Base-by-base conservation (phyloP, 2,888 invertebrate genomes). In the Eupithecia vulgata region DNA sequence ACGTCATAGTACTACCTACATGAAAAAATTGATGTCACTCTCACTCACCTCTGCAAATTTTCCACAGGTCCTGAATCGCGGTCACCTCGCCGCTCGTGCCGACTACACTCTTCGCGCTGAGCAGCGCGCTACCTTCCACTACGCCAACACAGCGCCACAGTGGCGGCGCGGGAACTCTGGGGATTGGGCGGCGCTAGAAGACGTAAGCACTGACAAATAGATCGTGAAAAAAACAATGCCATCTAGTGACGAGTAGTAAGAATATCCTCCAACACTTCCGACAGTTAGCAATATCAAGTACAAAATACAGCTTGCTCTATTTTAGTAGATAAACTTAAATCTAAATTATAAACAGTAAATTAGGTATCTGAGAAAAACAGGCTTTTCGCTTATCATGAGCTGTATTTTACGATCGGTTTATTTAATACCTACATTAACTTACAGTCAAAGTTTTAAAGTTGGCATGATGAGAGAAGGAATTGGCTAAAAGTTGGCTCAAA, bases 151-250 rank as follows among this genome's bases (percentile, higher is more conserved):
- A 0, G 91, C 88, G 1, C 94, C 94, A 15, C 94, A 94, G 71
- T 94, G 93, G 92, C 80, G 79, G 75, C 79, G 85, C 0, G 90
- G 90, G 7, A 94, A 94, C 76, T 85, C 88, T 0, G 94, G 94
- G 0, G 93, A 93, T 72, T 94, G 94, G 94, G 92, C 89, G 0
- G 91, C 92, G 0, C 73, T 94, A 6, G 94, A 94, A 76, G 91
- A 92, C n/a, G 94, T 93, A 66, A 65, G 40, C 7, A 35, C 15
- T 61, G 34, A 35, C 35, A 48, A 45, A 21, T 37, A 21, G 25
- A 65, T 45, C 45, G 6, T 13, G 7, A 30, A 30, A 12, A 12
- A 52, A 52, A 57, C 25, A 57, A 57, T 57, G 57, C 25, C 25
- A 57, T 57, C 57, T 57, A 57, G 25, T 57, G 57, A 13, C 25